phyloP scores from a whole-genome alignment of 2,888 invertebrate species.

The Diarsia rubi region DNA sequence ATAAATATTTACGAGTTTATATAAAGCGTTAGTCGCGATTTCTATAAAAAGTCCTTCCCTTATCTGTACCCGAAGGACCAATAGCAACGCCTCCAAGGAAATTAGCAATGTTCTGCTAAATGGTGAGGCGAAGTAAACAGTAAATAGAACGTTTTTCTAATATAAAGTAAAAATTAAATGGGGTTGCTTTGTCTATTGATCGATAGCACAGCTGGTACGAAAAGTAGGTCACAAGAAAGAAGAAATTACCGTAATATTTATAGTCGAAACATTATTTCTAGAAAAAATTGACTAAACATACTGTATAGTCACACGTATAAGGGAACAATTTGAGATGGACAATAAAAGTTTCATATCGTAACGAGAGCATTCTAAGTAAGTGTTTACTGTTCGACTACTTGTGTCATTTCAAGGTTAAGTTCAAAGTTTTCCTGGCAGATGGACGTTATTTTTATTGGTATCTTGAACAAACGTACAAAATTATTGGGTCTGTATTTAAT shows the following conservation, averaged over 20 bases:
- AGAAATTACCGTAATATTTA: too few relatives aligned
- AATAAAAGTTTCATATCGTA: not conserved
- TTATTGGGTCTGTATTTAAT: not conserved
- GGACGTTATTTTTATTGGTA: not conserved
- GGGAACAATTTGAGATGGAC: not conserved
- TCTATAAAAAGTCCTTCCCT: constrained; percentile 36
- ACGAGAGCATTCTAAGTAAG: not conserved
- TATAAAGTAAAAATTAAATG: not conserved
- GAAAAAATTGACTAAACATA: too few relatives aligned
- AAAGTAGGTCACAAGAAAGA: not conserved
- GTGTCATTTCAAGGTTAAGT: not conserved
- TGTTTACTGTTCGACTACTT: too few relatives aligned
- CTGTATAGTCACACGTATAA: not conserved
- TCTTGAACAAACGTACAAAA: not conserved
- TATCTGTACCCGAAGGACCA: constrained; percentile 49
- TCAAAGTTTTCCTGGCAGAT: not conserved
- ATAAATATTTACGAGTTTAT: constrained; percentile 39
- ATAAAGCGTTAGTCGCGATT: constrained; percentile 24
- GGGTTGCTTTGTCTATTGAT: not conserved
- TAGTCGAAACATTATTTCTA: too few relatives aligned
- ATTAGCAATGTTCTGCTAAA: constrained; percentile 49
- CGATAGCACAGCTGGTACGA: not conserved
- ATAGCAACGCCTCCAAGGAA: constrained; percentile 54
- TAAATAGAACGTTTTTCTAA: constrained; percentile 19
- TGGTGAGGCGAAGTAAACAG: constrained; percentile 35